phyloP scores from a whole-genome alignment of 1,140 invertebrate genomes.

The Neodiprion pinetum region DNA sequence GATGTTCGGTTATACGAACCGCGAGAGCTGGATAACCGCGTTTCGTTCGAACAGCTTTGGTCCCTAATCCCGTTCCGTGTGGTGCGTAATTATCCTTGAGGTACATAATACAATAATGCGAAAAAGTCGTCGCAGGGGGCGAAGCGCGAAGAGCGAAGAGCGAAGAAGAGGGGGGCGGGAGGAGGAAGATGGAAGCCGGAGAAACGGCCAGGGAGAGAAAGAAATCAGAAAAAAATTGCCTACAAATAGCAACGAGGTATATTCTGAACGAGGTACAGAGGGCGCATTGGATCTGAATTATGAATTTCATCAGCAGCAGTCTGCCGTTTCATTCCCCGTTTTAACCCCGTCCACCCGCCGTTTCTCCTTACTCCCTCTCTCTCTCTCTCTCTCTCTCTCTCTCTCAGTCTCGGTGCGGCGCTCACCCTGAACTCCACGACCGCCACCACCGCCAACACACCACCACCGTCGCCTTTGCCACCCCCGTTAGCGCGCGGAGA shows the following conservation, averaged over 20 bases:
- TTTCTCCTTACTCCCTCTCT: conserved; percentile 17
- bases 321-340: conserved; percentile 62
- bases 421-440: too few species aligned
- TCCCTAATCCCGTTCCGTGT: too few species aligned
- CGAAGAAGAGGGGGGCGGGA: not conserved
- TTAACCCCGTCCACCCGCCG: conserved; percentile 42
- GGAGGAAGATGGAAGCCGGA: not conserved
- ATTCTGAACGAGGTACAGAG: conserved; percentile 63
- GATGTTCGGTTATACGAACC: too few species aligned
- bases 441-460: not conserved
- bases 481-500: conserved; percentile 35
- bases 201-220: conserved; percentile 9
- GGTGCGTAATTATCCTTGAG: too few species aligned
- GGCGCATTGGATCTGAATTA: conserved; percentile 64
- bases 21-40: too few species aligned
- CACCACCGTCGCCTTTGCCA: not conserved
- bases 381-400: not conserved
- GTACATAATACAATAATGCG: too few species aligned
- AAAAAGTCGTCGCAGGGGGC: too few species aligned
- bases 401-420: conserved; percentile 23
- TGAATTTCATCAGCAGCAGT: conserved; percentile 64
- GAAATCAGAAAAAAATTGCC: conserved; percentile 56
- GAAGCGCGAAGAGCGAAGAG: not conserved
- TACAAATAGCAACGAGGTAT: conserved; percentile 63
- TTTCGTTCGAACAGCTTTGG: too few species aligned